phyloP scores from a whole-genome alignment of 2,888 invertebrate species.

The Luperina testacea region DNA sequence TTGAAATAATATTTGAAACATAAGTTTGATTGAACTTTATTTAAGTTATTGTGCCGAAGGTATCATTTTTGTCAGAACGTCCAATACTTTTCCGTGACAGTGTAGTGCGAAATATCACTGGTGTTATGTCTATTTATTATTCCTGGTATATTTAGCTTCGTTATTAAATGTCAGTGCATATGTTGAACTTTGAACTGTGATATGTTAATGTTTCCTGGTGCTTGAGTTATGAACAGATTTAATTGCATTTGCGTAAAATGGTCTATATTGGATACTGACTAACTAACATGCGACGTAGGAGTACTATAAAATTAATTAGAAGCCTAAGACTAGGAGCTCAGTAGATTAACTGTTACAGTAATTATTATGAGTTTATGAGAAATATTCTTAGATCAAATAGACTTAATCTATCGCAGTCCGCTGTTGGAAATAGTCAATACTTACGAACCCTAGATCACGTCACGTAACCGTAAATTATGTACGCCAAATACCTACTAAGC shows the following conservation, averaged over 20 bases:
- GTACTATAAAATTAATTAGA: constrained; percentile 10
- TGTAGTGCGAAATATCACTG: constrained; percentile 2
- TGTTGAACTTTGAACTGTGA: constrained; percentile 51
- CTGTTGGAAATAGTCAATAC: background rate
- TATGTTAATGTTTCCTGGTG: constrained; percentile 55
- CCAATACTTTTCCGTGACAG: background rate
- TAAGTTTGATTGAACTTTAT: too few species aligned
- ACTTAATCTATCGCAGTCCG: background rate
- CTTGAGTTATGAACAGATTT: constrained; percentile 46
- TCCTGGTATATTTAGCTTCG: constrained; percentile 15
- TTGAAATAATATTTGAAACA: too few species aligned
- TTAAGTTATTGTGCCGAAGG: background rate
- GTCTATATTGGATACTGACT: background rate
- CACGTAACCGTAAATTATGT: too few species aligned
- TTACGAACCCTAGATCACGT: background rate
- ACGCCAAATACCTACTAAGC: background rate
- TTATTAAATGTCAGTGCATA: constrained; percentile 54
- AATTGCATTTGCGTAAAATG: constrained; percentile 50
- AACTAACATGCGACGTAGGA: background rate
- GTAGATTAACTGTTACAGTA: background rate
- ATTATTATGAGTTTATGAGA: background rate
- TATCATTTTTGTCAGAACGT: background rate
- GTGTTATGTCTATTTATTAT: constrained; percentile 6
- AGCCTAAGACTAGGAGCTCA: constrained; percentile 23
- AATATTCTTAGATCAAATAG: background rate